A percentile compares a stretch with the other conserved stretches of the same genome.
Evolutionary conservation across 2,888 invertebrate genomes (phyloP).

Genomic region (Chaetoderma sp.): DNA sequence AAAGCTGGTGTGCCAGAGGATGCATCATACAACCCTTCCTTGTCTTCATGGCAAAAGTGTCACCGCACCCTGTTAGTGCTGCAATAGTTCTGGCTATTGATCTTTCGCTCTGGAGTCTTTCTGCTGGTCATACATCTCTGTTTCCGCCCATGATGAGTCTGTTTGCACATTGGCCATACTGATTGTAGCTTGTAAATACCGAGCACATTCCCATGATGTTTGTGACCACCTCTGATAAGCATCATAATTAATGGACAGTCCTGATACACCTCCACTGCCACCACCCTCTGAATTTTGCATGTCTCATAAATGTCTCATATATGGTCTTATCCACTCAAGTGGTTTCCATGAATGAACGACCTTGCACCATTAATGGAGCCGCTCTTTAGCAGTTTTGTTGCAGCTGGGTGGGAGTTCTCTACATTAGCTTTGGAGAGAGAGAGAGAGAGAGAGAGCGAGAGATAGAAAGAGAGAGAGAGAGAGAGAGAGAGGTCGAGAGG

Average conservation of each 20-base stretch:
- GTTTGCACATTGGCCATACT: too few species aligned
- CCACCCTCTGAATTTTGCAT: conserved; percentile 26
- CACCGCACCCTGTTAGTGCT: conserved; percentile 28
- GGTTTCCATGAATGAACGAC: conserved; percentile 39
- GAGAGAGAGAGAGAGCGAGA: too few species aligned
- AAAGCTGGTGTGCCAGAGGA: too few species aligned
- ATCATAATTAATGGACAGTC: too few species aligned
- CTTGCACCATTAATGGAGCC: conserved; percentile 40
- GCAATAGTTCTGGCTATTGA: conserved; percentile 15
- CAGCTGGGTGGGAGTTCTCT: conserved; percentile 35
- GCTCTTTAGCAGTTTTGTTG: conserved; percentile 22
- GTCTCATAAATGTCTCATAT: conserved; percentile 30
- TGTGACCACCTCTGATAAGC: conserved; percentile 37
- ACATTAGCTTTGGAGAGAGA: conserved; percentile 36
- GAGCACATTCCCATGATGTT: conserved; percentile 20
- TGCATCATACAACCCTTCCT: conserved; percentile 22
- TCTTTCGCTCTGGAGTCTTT: conserved; percentile 32
- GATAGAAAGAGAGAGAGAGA: too few species aligned
- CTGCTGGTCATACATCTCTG: conserved; percentile 37
- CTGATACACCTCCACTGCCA: too few species aligned
- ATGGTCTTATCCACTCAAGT: conserved; percentile 38
- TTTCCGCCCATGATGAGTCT: neutral
- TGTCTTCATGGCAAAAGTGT: conserved; percentile 31
- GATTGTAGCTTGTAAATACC: too few species aligned
- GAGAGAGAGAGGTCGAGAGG: too few species aligned